Conservation (phyloP, 2,888 invertebrate species). For the Saturnia japonica region DNA sequence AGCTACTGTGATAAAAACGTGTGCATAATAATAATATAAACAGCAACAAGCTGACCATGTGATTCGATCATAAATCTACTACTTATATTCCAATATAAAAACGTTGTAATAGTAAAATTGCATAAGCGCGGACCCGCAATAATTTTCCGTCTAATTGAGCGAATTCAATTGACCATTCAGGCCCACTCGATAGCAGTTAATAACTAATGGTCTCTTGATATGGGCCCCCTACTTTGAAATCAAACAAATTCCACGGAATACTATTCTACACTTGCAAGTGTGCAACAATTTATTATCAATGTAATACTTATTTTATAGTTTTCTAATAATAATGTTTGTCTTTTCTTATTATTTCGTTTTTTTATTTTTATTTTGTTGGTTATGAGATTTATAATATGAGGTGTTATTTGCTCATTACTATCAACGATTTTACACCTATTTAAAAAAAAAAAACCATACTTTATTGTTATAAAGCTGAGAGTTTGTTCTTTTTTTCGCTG, state of each 20-base stretch:
- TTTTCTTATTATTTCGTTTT: no score
- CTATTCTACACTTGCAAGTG: constrained; percentile 10
- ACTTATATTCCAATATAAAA: constrained; percentile 11
- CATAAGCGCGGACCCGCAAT: constrained; percentile 54
- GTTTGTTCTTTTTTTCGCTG: no score
- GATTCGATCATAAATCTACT: constrained; percentile 13
- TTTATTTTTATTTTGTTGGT: no score
- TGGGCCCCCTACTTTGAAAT: constrained; percentile 48
- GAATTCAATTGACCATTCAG: constrained; percentile 75
- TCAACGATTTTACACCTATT: no score
- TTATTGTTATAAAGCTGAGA: no score
- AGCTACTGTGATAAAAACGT: not conserved
- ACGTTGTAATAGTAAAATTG: constrained; percentile 21
- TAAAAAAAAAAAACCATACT: no score
- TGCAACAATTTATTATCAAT: constrained; percentile 1
- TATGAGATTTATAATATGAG: not conserved
- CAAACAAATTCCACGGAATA: constrained; percentile 44
- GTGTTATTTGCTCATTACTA: not conserved
- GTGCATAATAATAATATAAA: not conserved
- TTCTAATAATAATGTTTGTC: not conserved
- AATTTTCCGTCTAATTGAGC: constrained; percentile 80
- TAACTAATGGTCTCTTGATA: constrained; percentile 71
- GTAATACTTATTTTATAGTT: not conserved
- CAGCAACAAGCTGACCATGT: constrained; percentile 1
- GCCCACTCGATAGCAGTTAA: constrained; percentile 63